Conservation (phyloP, 2,797 vertebrate species). For the Chiroxiphia lanceolata region DNA sequence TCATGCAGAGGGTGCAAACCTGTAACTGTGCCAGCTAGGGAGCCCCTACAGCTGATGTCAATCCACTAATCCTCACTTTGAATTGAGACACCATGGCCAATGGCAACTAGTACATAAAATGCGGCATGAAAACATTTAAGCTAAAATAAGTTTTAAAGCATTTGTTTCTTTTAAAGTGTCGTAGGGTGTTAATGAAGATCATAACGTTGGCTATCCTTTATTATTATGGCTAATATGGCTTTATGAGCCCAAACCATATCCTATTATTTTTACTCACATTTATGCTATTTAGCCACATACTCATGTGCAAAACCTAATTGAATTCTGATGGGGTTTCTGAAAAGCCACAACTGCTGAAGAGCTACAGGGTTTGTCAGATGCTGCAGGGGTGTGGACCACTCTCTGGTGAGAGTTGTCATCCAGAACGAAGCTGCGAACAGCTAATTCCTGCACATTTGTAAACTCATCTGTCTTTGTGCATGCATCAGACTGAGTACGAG, state of each 20-base stretch:
- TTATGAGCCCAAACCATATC: background rate
- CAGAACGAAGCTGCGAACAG: background rate
- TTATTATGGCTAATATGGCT: background rate
- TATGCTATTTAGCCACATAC: background rate
- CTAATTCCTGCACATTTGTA: background rate
- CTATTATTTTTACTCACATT: constrained; percentile 5
- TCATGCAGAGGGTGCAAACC: background rate
- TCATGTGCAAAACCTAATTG: constrained; percentile 8
- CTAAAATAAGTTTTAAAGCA: background rate
- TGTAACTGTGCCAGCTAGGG: background rate
- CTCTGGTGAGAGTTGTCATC: background rate
- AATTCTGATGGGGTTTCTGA: constrained; percentile 1
- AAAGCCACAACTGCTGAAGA: constrained; percentile 17
- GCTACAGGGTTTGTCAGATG: constrained; percentile 1
- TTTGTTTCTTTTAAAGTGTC: background rate
- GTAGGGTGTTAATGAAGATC: background rate
- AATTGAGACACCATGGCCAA: background rate
- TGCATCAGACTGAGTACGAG: rapidly evolving
- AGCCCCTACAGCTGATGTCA: background rate
- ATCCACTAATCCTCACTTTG: rapidly evolving
- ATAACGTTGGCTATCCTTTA: background rate
- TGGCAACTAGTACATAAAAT: background rate
- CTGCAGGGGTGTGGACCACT: background rate
- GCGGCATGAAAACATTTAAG: background rate
- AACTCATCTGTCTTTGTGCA: background rate